Base-by-base conservation (phyloP, 2,888 invertebrate species). In the Ophioninae sp. region DNA sequence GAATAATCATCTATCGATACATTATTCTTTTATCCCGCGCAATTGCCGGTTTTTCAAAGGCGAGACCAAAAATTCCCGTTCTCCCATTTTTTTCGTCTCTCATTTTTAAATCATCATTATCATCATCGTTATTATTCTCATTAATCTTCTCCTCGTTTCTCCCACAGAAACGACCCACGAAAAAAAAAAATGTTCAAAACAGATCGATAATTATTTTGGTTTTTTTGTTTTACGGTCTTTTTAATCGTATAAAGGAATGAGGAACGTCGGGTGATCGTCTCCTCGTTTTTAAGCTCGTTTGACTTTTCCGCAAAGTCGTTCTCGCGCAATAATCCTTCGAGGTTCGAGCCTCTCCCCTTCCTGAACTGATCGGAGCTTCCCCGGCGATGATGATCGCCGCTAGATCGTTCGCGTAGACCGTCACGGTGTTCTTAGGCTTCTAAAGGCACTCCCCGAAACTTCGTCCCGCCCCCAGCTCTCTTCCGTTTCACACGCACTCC, bases 381-480 rank as follows among this genome's bases (percentile, higher is more conserved):
- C 56, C 57, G 61, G 21, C 50, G 17, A 50, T 67, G 67, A 39
- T 65, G 37, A 67, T 13, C 50, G 50, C 17, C 17, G 17, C 21
- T 64, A 69, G 20, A 69, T 50, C 59, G 56, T 39, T 79, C 67
- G 50, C 50, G 70, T 83, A 85, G 84, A 86, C 84, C 82, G 83
- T 65, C 64, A 65, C 67, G 74, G 77, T 89, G 86, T 89, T 87
- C 90, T 81, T 88, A 89, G 89, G 89, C 89, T 90, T 90, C 88
- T 88, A 88, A 91, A 92, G 91, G 91, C 92, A 92, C 91, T 92
- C 91, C 89, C 91, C 89, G 85, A 88, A 87, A 85, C 86, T 85
- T 74, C 30, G 7, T 56, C 23, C 23, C 59, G 61, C 6, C 6
- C 50, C 30, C 30, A 65, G 67, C 56, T 37, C 39, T 39, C 44